These are phyloP conservation scores for Odontamblyopus lacepedii DNA, from an alignment of 2,797 vertebrate genomes.

Conservation along the genomic window DNA sequence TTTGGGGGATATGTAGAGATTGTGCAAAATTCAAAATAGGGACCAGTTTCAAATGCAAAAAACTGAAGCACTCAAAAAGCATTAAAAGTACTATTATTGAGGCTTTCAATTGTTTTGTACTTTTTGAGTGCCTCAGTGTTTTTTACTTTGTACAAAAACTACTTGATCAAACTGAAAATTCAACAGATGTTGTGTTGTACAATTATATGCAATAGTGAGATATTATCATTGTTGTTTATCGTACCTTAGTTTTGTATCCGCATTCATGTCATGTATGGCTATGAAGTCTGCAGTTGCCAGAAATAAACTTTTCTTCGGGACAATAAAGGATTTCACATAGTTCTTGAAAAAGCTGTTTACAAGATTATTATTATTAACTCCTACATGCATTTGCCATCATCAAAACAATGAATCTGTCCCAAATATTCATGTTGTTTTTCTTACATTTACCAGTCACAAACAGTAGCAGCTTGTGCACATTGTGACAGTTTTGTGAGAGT, in stretches of 20 bases:
- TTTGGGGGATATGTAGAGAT: no score
- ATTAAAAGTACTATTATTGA: no score
- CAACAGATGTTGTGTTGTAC: background rate
- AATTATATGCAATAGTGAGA: background rate
- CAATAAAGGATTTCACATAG: background rate
- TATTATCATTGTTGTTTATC: background rate
- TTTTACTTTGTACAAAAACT: no score
- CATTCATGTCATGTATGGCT: background rate
- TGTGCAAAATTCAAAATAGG: no score
- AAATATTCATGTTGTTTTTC: background rate
- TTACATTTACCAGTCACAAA: background rate
- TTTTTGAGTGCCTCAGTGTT: no score
- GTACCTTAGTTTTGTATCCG: background rate
- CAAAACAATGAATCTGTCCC: no score
- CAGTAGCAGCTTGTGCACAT: background rate
- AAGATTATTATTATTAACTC: no score
- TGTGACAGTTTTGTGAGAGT: background rate
- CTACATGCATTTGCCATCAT: no score
- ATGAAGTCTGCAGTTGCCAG: background rate
- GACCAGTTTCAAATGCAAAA: no score
- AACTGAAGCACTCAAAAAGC: no score
- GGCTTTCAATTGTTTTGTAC: no score
- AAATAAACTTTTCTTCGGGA: slow-evolving; percentile 1
- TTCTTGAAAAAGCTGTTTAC: no score
- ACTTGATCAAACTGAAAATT: background rate